Conservation (phyloP, 1,140 invertebrate genomes). For the Camponotus vicinus region DNA sequence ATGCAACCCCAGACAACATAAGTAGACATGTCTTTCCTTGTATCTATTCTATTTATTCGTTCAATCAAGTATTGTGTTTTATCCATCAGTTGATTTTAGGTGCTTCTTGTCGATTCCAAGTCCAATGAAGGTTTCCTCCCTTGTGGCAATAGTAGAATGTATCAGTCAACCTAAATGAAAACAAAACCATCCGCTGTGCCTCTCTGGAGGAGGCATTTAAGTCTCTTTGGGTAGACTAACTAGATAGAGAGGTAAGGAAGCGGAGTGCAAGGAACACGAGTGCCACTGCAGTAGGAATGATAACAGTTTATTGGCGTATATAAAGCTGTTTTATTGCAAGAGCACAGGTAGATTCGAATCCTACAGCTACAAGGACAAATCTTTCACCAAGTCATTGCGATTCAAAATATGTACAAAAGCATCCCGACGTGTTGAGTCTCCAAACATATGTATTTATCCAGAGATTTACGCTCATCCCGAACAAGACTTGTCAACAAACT, state of each 20-base stretch:
- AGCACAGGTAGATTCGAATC: neutral
- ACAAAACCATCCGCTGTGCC: neutral
- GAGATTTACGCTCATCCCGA: no score
- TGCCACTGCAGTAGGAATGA: neutral
- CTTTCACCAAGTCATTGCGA: neutral
- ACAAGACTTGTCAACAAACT: no score
- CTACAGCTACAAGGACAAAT: neutral
- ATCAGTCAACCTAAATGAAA: neutral
- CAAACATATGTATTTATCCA: no score
- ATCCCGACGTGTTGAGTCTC: neutral
- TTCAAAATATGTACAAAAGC: neutral
- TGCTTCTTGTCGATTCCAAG: neutral
- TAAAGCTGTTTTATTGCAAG: neutral
- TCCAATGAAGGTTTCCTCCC: neutral
- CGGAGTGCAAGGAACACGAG: neutral
- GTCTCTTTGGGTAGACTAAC: neutral
- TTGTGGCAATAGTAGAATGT: neutral
- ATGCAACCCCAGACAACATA: neutral
- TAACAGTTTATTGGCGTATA: constrained; percentile 4
- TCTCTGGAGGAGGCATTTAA: neutral
- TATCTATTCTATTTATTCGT: neutral
- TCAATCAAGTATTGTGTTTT: neutral
- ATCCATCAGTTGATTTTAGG: neutral
- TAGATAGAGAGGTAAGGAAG: neutral
- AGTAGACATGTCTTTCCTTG: neutral